These are phyloP conservation scores for Datnioides undecimradiatus DNA, from an alignment of 2,113 vertebrate genomes.

Conservation along the genomic window DNA sequence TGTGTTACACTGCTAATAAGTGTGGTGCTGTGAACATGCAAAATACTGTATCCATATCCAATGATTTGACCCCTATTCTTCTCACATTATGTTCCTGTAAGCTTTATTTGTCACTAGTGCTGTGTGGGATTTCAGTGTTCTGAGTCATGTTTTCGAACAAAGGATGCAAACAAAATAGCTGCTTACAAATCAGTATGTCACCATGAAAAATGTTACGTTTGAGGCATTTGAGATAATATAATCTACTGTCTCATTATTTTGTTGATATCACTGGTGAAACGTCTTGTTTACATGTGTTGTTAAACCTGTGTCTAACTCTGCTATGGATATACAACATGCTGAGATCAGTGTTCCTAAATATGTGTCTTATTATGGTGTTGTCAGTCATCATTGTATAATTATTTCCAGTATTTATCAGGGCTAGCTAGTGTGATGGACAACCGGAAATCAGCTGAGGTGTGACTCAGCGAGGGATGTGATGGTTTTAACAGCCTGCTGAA, in stretches of 20 bases:
- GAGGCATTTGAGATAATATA: slow-evolving; percentile 34
- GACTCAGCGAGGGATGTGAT: slow-evolving; percentile 22
- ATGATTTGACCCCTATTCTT: slow-evolving; percentile 33
- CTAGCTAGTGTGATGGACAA: slow-evolving; percentile 26
- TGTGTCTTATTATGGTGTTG: slow-evolving; percentile 66
- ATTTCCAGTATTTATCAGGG: slow-evolving; percentile 61
- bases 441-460: slow-evolving; percentile 22
- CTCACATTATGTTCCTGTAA: slow-evolving; percentile 48
- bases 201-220: slow-evolving; percentile 19
- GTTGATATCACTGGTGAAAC: slow-evolving; percentile 53
- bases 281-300: slow-evolving; percentile 59
- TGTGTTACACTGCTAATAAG: slow-evolving; percentile 58
- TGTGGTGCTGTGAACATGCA: slow-evolving; percentile 67
- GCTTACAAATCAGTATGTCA: slow-evolving; percentile 53
- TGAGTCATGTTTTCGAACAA: slow-evolving; percentile 51
- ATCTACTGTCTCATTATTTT: slow-evolving; percentile 40
- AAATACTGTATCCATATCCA: slow-evolving; percentile 40
- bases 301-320: slow-evolving; percentile 62
- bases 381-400: slow-evolving; percentile 58
- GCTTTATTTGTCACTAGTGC: slow-evolving; percentile 56
- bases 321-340: slow-evolving; percentile 61
- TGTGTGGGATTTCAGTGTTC: slow-evolving; percentile 60
- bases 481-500: slow-evolving; percentile 23
- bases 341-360: slow-evolving; percentile 63
- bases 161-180: slow-evolving; percentile 57